A percentile compares a stretch with the other conserved stretches of the same genome.
Evolutionary conservation across 2,113 vertebrate species (phyloP).

Genomic region (Chitala chitala): DNA sequence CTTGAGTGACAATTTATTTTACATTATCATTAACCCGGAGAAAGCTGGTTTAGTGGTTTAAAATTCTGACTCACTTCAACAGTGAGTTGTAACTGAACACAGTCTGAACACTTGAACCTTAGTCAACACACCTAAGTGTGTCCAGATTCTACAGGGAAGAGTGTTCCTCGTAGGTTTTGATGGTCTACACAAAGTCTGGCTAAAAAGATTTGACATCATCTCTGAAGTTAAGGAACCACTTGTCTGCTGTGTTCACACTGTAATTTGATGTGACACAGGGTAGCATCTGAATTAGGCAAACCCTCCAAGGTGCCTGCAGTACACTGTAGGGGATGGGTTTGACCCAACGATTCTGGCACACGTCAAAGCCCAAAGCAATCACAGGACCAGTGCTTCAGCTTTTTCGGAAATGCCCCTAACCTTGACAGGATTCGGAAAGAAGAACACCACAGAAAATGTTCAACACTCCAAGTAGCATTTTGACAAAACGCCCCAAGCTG

Average conservation of each 20-base stretch:
- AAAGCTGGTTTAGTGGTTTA: not conserved
- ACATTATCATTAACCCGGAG: not conserved
- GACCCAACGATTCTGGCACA: not conserved
- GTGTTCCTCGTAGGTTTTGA: not conserved
- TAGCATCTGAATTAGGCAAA: not conserved
- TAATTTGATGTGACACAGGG: not conserved
- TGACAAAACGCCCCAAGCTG: too few relatives aligned
- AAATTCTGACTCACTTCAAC: not conserved
- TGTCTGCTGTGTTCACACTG: not conserved
- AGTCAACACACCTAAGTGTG: not conserved
- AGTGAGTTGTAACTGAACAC: not conserved
- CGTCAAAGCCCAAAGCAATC: not conserved
- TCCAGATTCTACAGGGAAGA: not conserved
- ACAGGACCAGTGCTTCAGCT: not conserved
- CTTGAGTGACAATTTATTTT: not conserved
- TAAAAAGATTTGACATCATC: slow-evolving; percentile 16
- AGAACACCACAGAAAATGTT: too few relatives aligned
- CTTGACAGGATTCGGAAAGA: too few relatives aligned
- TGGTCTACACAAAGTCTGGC: not conserved
- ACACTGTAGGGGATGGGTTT: not conserved
- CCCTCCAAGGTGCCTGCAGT: not conserved
- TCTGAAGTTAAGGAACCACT: not conserved
- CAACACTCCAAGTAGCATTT: too few relatives aligned
- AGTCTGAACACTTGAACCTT: not conserved
- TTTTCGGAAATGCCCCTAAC: not conserved